phyloP scores from a whole-genome alignment of 2,888 invertebrate species.

The Cheilosia vulpina region DNA sequence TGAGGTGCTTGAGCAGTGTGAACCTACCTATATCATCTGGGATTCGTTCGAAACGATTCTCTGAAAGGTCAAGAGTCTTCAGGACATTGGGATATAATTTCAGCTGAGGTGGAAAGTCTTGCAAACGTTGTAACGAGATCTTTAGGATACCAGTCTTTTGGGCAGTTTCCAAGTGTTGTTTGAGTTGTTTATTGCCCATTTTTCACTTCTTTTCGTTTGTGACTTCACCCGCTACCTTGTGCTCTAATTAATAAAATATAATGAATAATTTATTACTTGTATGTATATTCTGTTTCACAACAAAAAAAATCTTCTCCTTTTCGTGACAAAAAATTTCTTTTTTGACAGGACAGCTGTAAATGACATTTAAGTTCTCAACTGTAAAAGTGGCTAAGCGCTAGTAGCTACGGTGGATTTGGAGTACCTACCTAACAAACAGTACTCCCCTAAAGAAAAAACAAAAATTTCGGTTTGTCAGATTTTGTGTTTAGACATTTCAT shows the following conservation, averaged over 20 bases:
- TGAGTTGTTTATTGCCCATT: constrained; percentile 96
- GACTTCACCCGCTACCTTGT: constrained; percentile 39
- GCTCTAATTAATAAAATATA: constrained; percentile 27
- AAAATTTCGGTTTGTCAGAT: too few relatives aligned
- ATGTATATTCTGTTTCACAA: constrained; percentile 48
- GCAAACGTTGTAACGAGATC: constrained; percentile 91
- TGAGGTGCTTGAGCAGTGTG: constrained; percentile 89
- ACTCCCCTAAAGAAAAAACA: too few relatives aligned
- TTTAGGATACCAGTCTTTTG: constrained; percentile 97
- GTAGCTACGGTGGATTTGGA: constrained; percentile 17
- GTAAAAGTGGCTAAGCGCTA: background rate
- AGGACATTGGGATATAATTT: constrained; percentile 87
- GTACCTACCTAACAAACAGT: too few relatives aligned
- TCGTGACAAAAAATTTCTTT: constrained; percentile 14
- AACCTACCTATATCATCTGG: constrained; percentile 92
- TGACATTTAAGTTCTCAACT: constrained; percentile 32
- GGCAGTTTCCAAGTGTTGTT: constrained; percentile 96
- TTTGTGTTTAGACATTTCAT: too few relatives aligned
- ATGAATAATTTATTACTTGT: constrained; percentile 47
- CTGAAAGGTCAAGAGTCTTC: constrained; percentile 95
- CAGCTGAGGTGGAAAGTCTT: constrained; percentile 90
- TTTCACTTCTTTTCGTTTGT: constrained; percentile 45
- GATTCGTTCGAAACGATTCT: constrained; percentile 92
- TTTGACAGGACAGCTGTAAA: background rate
- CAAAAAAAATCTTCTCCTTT: constrained; percentile 27